These are phyloP conservation scores for Platycheirus rosarum DNA, from an alignment of 2,888 invertebrate genomes.

Conservation along the genomic window DNA sequence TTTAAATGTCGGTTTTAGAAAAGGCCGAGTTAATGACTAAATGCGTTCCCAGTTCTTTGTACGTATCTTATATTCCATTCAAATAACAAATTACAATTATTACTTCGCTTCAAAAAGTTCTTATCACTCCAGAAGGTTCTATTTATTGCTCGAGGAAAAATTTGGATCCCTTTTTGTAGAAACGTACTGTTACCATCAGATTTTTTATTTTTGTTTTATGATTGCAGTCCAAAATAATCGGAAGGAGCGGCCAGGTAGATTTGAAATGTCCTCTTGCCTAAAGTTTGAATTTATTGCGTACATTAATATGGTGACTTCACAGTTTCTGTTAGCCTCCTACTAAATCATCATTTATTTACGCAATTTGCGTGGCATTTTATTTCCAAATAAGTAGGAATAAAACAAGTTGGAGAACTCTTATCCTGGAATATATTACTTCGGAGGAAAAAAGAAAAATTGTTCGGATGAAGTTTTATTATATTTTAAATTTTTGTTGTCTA, in stretches of 20 bases:
- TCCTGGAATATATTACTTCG: slow-evolving; percentile 5
- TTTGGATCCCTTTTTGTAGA: no score
- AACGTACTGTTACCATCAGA: no score
- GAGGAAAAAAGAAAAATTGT: slow-evolving; percentile 39
- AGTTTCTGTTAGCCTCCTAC: slow-evolving; percentile 41
- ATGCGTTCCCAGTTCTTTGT: no score
- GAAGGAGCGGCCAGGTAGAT: background rate
- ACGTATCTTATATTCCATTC: no score
- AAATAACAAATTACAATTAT: no score
- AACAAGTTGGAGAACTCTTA: slow-evolving; percentile 32
- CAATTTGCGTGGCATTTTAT: slow-evolving; percentile 52
- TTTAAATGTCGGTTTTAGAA: no score
- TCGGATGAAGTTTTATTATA: slow-evolving; percentile 54
- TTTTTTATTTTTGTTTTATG: background rate
- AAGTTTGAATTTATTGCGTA: slow-evolving; percentile 40
- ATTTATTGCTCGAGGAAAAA: no score
- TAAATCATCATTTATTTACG: slow-evolving; percentile 51
- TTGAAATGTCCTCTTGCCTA: background rate
- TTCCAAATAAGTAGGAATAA: slow-evolving; percentile 39
- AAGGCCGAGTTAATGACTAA: no score
- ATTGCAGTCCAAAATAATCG: background rate
- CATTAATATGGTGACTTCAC: slow-evolving; percentile 50
- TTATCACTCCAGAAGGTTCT: no score
- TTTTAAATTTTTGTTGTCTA: no score
- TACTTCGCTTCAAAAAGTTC: no score